Conservation (phyloP, 2,797 vertebrate genomes). For the Hafferia zeledoni region DNA sequence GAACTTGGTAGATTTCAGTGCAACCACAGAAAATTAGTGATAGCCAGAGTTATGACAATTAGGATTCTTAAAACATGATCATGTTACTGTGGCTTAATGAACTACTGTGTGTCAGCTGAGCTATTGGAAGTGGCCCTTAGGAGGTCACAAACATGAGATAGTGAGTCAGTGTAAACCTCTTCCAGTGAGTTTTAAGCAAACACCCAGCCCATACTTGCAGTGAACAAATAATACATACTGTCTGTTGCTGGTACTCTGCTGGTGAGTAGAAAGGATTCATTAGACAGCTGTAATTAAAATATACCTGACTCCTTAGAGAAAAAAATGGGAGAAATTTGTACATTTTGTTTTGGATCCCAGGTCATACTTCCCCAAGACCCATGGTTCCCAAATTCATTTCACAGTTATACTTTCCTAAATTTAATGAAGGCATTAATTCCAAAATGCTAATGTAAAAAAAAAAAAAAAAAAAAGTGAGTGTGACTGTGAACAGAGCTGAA, state of each 20-base stretch:
- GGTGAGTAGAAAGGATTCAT: neutral
- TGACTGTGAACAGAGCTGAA: neutral
- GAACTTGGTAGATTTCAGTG: neutral
- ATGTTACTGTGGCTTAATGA: neutral
- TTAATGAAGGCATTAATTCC: neutral
- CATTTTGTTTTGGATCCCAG: neutral
- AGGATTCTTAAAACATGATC: neutral
- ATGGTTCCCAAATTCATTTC: neutral
- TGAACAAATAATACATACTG: accelerated
- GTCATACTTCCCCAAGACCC: accelerated
- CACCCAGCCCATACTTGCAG: neutral
- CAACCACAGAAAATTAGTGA: neutral
- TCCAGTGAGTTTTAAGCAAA: neutral
- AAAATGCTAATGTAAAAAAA: neutral
- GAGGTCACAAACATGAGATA: neutral
- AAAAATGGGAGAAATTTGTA: neutral
- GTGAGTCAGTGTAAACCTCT: neutral
- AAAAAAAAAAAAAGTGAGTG: neutral
- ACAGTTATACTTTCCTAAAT: neutral
- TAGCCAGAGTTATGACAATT: constrained; percentile 8
- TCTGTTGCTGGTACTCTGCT: neutral
- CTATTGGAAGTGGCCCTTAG: neutral
- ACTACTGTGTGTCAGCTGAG: neutral
- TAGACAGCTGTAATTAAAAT: neutral
- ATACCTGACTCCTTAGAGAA: neutral